Evolutionary conservation across 2,888 invertebrate genomes (phyloP).

Genomic region (Polydesmus complanatus): DNA sequence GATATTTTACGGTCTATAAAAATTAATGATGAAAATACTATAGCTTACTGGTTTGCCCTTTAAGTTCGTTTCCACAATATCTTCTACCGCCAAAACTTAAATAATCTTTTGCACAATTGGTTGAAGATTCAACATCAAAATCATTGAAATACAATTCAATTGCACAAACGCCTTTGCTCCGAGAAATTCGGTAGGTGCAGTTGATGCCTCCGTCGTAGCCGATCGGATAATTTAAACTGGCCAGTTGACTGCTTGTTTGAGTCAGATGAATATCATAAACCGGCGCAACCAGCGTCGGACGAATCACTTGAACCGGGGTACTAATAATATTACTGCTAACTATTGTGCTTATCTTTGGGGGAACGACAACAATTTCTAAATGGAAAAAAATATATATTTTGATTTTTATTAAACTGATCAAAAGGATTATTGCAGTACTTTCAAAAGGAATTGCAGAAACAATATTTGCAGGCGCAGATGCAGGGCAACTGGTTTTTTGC

Average conservation of each 20-base stretch:
- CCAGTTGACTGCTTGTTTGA: conserved; percentile 22
- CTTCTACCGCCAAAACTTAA: conserved; percentile 21
- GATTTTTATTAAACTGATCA: neutral
- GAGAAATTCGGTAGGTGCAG: conserved; percentile 22
- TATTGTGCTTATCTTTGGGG: neutral
- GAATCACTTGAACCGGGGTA: neutral
- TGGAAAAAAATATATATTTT: neutral
- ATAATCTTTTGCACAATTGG: conserved; percentile 21
- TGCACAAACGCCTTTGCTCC: conserved; percentile 21
- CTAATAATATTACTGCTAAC: neutral
- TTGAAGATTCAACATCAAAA: conserved; percentile 22
- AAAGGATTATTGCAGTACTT: conserved; percentile 9
- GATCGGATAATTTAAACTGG: conserved; percentile 22
- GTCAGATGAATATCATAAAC: conserved; percentile 22
- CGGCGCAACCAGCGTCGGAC: conserved; percentile 1
- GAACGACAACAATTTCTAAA: conserved; percentile 8
- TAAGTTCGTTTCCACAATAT: conserved; percentile 23
- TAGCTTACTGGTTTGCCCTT: conserved; percentile 23
- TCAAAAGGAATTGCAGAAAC: conserved; percentile 4
- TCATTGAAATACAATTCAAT: conserved; percentile 23
- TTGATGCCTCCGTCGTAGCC: conserved; percentile 20
- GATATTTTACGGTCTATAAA: too few relatives aligned
- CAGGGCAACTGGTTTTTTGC: conserved; percentile 21
- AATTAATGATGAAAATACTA: neutral
- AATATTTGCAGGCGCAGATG: conserved; percentile 7